These are phyloP conservation scores for Lagodon rhomboides DNA, from an alignment of 2,797 vertebrate genomes.

Conservation along the genomic window DNA sequence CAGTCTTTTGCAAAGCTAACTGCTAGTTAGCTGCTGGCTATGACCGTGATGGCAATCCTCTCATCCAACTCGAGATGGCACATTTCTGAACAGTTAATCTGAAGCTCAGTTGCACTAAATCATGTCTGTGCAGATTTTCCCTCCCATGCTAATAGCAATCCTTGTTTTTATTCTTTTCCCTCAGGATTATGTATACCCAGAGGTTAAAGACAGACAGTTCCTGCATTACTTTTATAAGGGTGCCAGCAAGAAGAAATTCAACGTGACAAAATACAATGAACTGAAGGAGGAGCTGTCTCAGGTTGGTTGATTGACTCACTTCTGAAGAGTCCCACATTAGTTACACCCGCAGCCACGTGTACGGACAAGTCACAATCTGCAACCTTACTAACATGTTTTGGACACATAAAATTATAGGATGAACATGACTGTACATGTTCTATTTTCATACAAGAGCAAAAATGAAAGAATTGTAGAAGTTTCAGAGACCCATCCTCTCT, in stretches of 20 bases:
- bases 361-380: too few relatives aligned
- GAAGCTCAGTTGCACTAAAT: constrained; percentile 3
- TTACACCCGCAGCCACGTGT: too few relatives aligned
- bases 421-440: too few relatives aligned
- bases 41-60: neutral
- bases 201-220: constrained; percentile 89
- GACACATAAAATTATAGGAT: too few relatives aligned
- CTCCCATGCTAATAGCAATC: constrained; percentile 1
- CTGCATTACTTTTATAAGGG: constrained; percentile 92
- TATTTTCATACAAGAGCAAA: too few relatives aligned
- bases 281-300: constrained; percentile 90
- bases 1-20: neutral
- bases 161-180: constrained; percentile 3
- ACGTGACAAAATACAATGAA: constrained; percentile 90
- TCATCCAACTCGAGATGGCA: neutral
- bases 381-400: too few relatives aligned
- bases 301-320: constrained; percentile 79
- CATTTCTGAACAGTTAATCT: neutral
- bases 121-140: neutral
- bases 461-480: too few relatives aligned
- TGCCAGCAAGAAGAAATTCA: constrained; percentile 87
- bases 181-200: constrained; percentile 93
- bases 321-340: neutral
- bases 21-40: neutral
- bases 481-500: too few relatives aligned